phyloP scores from a whole-genome alignment of 2,113 vertebrate genomes.

The Pomatorhinus ruficollis region DNA sequence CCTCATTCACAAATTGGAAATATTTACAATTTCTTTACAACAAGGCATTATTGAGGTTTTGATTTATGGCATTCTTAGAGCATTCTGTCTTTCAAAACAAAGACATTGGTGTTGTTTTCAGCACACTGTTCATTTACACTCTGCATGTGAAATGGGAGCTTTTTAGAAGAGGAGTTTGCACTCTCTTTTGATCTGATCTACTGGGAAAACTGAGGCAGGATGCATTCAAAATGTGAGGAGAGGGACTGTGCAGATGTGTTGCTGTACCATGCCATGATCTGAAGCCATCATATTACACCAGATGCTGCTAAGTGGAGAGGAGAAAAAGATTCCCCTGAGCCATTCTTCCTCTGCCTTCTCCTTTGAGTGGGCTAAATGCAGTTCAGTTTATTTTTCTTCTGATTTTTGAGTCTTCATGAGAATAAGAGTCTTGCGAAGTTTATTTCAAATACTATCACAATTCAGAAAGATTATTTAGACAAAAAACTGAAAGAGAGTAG shows the following conservation, averaged over 20 bases:
- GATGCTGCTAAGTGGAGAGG: constrained; percentile 8
- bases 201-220: neutral
- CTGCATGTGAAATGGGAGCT: constrained; percentile 46
- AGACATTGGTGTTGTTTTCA: constrained; percentile 59
- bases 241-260: neutral
- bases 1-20: constrained; percentile 76
- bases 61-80: constrained; percentile 66
- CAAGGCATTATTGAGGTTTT: constrained; percentile 77
- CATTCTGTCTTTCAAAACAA: constrained; percentile 78
- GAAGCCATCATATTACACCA: neutral
- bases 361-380: neutral
- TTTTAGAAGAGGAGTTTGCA: constrained; percentile 56
- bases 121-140: constrained; percentile 55
- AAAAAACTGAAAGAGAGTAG: constrained; percentile 8
- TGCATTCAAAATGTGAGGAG: neutral
- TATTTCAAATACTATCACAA: constrained; percentile 35
- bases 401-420: constrained; percentile 14
- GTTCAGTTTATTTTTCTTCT: neutral
- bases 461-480: constrained; percentile 54
- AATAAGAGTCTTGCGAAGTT: constrained; percentile 28
- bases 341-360: constrained; percentile 16
- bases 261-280: constrained; percentile 24
- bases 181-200: constrained; percentile 40
- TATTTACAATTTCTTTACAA: constrained; percentile 79
- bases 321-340: constrained; percentile 22